phyloP scores from a whole-genome alignment of 1,140 invertebrate species.

The Drosophila seguyi region DNA sequence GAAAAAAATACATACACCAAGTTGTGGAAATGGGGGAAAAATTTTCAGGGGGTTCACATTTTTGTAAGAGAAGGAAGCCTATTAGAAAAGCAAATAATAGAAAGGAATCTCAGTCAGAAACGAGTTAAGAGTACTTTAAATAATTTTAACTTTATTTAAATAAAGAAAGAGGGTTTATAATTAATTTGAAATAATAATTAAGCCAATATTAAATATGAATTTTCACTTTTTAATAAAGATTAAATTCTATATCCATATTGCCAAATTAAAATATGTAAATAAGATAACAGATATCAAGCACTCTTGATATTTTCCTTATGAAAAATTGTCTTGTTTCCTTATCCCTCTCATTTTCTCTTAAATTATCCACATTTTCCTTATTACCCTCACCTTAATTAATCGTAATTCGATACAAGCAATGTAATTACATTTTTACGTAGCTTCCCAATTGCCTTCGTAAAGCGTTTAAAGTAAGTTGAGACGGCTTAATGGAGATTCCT shows the following conservation, averaged over 20 bases:
- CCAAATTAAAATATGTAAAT: neutral
- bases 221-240: too few relatives aligned
- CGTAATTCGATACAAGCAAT: slow-evolving; percentile 20
- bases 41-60: neutral
- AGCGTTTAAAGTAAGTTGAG: slow-evolving; percentile 28
- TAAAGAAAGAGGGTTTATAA: too few relatives aligned
- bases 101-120: neutral
- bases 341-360: neutral
- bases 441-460: neutral
- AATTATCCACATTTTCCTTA: slow-evolving; percentile 13
- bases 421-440: slow-evolving; percentile 17
- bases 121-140: neutral
- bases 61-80: slow-evolving; percentile 11
- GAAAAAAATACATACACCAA: neutral
- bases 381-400: slow-evolving; percentile 16
- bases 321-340: neutral
- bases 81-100: neutral
- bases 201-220: too few relatives aligned
- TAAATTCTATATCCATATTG: neutral
- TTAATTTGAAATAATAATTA: too few relatives aligned
- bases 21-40: slow-evolving; percentile 4
- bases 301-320: neutral
- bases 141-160: too few relatives aligned
- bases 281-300: neutral
- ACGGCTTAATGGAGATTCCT: slow-evolving; percentile 19